Evolutionary conservation across 2,888 invertebrate species (phyloP), one percentile per base, ranked within the genome.

Genomic region (Tenodera sinensis): DNA sequence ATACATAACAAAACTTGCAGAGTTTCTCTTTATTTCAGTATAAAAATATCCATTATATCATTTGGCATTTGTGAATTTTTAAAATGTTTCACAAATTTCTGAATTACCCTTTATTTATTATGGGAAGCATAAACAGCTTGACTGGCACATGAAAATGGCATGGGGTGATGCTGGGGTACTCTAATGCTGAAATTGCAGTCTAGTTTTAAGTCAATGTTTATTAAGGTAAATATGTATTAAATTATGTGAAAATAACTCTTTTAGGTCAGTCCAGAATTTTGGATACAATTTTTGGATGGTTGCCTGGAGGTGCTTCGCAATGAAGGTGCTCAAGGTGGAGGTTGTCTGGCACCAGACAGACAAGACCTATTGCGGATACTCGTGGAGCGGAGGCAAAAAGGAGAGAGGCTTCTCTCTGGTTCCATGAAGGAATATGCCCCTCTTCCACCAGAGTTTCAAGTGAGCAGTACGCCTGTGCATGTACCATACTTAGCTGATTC

Each of bases 361-460:
- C 95, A 96, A 91, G 97, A 97, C 91, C 93, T 96, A 71, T 92
- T 97, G 90, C 92, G 94, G 89, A 94, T 94, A 91, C 93, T 97
- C 89, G 94, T 94, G 91, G 96, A 97, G 90, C 95, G 96, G 92
- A 96, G 95, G 92, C 94, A 94, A 89, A 95, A 95, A 91, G 93
- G 96, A 28, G 86, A 89, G 34, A 83, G 12, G 95, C 95, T 90
- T 89, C 91, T 83, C 82, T 84, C 86, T 47, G 28, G 81, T 14
- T 42, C 83, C 15, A 83, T 83, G 15, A 89, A 89, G 47, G 88
- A 81, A 82, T 34, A 71, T 83, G 88, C 89, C 20, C 90, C 90
- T 15, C 83, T 47, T 47, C 90, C 90, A 12, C 82, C 88, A 54
- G 89, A 89, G 27, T 88, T 88, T 47, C 85, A 85, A 14, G 85